Evolutionary conservation across 2,888 invertebrate genomes (phyloP).

Genomic region (Ectemnius cavifrons): DNA sequence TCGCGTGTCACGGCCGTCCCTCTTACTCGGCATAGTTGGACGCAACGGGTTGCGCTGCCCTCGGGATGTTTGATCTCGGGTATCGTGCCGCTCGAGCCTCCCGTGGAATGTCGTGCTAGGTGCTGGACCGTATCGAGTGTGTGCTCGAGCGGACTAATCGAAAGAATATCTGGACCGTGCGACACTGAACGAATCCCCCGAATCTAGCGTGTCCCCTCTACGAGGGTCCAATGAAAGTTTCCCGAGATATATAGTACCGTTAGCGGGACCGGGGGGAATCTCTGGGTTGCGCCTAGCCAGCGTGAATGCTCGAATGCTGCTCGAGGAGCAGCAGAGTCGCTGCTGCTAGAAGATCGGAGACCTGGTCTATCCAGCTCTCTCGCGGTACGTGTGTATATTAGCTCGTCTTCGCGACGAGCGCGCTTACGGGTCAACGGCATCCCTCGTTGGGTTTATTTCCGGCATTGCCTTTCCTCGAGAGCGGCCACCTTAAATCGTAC

Average conservation of each 20-base stretch:
- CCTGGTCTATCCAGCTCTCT: not conserved
- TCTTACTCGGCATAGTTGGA: not conserved
- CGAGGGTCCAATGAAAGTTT: conserved; percentile 38
- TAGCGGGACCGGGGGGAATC: conserved; percentile 32
- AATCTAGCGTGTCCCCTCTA: conserved; percentile 30
- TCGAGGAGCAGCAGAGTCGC: not conserved
- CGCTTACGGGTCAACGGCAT: conserved; percentile 74
- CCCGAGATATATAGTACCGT: conserved; percentile 38
- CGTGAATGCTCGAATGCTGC: not conserved
- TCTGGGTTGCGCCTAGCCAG: conserved; percentile 8
- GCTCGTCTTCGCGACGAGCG: conserved; percentile 48
- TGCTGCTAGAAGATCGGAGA: too few relatives aligned
- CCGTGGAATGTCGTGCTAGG: conserved; percentile 5
- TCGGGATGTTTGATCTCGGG: conserved; percentile 1
- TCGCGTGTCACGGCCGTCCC: conserved; percentile 16
- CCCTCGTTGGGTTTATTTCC: conserved; percentile 72
- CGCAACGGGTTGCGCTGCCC: not conserved
- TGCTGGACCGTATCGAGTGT: conserved; percentile 25
- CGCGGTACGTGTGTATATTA: conserved; percentile 16
- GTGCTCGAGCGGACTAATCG: not conserved
- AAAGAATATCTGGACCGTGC: conserved; percentile 18
- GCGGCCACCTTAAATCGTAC: conserved; percentile 28
- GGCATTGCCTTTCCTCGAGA: conserved; percentile 68
- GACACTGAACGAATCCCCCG: not conserved
- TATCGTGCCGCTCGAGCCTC: not conserved